A percentile compares a stretch with the other conserved stretches of the same genome.
Evolutionary conservation across 2,113 vertebrate genomes (phyloP).

Genomic region (Scopus umbretta): DNA sequence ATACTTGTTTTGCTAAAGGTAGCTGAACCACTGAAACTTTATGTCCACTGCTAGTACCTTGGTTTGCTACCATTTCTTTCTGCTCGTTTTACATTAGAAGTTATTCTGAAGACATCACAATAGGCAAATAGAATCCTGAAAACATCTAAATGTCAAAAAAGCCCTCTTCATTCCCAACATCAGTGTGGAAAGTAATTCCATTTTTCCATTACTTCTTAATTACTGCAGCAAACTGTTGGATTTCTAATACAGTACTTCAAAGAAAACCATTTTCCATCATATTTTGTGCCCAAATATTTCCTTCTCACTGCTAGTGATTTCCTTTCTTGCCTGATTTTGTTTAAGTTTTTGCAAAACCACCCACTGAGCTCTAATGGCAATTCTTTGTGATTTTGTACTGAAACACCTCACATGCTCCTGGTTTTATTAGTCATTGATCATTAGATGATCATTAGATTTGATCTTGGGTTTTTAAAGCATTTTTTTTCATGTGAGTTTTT

Average conservation of each 20-base stretch:
- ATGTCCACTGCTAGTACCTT: background rate
- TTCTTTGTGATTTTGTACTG: background rate
- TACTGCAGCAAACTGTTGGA: background rate
- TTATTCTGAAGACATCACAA: background rate
- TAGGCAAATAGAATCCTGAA: background rate
- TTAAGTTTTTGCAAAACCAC: background rate
- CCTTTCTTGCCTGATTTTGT: background rate
- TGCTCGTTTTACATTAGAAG: background rate
- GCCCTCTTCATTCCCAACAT: background rate
- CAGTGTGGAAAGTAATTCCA: background rate
- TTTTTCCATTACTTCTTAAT: background rate
- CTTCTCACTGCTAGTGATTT: background rate
- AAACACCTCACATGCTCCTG: background rate
- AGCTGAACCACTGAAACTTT: rapidly evolving
- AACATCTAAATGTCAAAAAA: background rate
- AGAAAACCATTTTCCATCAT: background rate
- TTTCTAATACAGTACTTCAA: background rate
- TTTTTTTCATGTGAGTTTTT: too few relatives aligned
- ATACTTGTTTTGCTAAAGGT: background rate
- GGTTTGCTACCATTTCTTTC: background rate
- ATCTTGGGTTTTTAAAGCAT: background rate
- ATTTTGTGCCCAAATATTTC: background rate
- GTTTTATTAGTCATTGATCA: background rate
- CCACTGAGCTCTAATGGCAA: background rate
- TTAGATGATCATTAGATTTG: background rate